phyloP scores from a whole-genome alignment of 2,888 invertebrate genomes.

The Drosophila neonasuta region DNA sequence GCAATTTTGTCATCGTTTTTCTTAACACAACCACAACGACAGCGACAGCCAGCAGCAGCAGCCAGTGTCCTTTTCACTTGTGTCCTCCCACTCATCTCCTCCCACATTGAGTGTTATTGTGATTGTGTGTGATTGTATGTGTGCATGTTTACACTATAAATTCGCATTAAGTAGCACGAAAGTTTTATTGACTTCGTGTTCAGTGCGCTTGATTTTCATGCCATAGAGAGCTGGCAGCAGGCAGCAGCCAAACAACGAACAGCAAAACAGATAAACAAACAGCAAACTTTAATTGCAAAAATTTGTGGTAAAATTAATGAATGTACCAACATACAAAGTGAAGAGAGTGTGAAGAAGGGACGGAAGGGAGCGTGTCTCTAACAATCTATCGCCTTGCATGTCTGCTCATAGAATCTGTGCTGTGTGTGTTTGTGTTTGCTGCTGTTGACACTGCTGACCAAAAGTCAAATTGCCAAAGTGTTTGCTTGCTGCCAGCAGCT shows the following conservation, averaged over 20 bases:
- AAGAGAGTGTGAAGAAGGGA: neutral
- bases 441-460: slow-evolving; percentile 75
- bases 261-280: slow-evolving; percentile 74
- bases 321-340: slow-evolving; percentile 41
- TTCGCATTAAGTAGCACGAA: slow-evolving; percentile 78
- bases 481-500: slow-evolving; percentile 60
- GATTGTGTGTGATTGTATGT: slow-evolving; percentile 37
- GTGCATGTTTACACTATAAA: slow-evolving; percentile 75
- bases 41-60: slow-evolving; percentile 3
- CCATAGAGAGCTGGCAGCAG: slow-evolving; percentile 24
- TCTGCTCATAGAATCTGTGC: neutral
- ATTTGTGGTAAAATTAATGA: slow-evolving; percentile 77
- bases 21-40: slow-evolving; percentile 47
- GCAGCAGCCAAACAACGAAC: slow-evolving; percentile 5
- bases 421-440: slow-evolving; percentile 40
- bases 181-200: slow-evolving; percentile 77
- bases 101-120: neutral
- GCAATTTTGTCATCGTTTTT: slow-evolving; percentile 77
- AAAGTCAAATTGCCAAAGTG: slow-evolving; percentile 76
- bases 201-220: slow-evolving; percentile 68
- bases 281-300: slow-evolving; percentile 76
- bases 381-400: slow-evolving; percentile 15
- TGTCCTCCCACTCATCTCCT: neutral
- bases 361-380: slow-evolving; percentile 11
- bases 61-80: slow-evolving; percentile 37